Evolutionary conservation across 2,113 vertebrate species (phyloP), one percentile per base, ranked within the genome.

Genomic region (Actenoides lindsayi): DNA sequence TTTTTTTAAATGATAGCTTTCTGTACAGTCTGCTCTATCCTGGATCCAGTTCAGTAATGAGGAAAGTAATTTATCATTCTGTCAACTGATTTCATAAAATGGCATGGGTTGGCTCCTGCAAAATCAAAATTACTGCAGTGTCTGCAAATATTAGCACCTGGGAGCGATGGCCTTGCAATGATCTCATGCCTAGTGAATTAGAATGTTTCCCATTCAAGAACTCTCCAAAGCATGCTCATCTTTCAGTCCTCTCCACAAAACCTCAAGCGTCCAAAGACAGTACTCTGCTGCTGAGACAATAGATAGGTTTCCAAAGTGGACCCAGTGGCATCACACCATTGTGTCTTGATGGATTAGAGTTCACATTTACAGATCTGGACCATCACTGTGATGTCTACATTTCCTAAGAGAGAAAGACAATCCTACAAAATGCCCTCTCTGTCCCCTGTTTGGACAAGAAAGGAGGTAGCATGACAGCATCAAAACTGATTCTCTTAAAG

Each of bases 71-170:
- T 82, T 81, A 64, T 92, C 42, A 50, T 88, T 92, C 42, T 86
- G 42, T 83, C 81, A 68, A 53, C 71, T 81, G 88, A 92, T 94
- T 86, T 93, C 33, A 27, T 80, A 86, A 88, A 46, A 83, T 80
- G 79, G 39, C 69, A 83, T 0, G 0, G 21, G 11, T 46, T 88
- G 68, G 21, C 44, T 77, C 27, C 63, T 53, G 27, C 9, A 3
- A 86, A 82, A 53, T 92, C 8, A 84, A 63, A 96, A 89, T 82
- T 84, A 68, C 42, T 89, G 53, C 64, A 76, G 30, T 77, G 85
- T 85, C 90, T 89, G 88, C 73, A 93, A 87, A 69, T 89, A 75
- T 10, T 41, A 90, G 57, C 88, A 93, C 60, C 83, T 93, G 75
- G 62, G 73, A 95, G 8, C 3, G 3, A 91, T 65, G 62, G 64